A percentile compares a stretch with the other conserved stretches of the same genome.
Conservation (phyloP, 1,140 invertebrate species). For the Manduca sexta region DNA sequence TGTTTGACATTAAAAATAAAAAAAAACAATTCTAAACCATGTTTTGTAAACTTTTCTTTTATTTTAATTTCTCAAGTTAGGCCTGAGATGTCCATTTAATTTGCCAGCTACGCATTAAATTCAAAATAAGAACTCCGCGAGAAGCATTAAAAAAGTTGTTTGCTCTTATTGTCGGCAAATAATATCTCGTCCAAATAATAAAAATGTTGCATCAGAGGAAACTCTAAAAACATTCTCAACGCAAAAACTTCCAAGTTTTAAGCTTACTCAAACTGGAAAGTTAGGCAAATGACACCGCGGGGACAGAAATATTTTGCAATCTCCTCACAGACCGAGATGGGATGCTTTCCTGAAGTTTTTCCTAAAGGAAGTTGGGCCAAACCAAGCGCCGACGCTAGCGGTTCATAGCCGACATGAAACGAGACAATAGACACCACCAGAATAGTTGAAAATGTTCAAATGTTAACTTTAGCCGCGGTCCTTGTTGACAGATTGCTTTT, state of each 20-base stretch:
- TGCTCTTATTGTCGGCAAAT: constrained; percentile 6
- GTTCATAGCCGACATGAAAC: constrained; percentile 22
- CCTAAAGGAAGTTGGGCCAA: constrained; percentile 29
- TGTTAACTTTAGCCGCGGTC: constrained; percentile 23
- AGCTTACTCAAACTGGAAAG: constrained; percentile 50
- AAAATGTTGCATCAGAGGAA: constrained; percentile 24
- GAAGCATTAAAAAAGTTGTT: constrained; percentile 6
- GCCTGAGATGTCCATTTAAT: no score
- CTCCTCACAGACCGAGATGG: constrained; percentile 37
- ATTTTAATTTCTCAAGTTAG: no score
- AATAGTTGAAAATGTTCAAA: constrained; percentile 22
- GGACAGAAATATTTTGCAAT: constrained; percentile 55
- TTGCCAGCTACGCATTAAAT: no score
- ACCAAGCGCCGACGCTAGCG: constrained; percentile 17
- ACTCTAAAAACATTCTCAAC: constrained; percentile 23
- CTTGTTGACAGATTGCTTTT: constrained; percentile 10
- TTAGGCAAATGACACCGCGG: constrained; percentile 54
- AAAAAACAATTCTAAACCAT: no score
- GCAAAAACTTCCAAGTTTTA: constrained; percentile 45
- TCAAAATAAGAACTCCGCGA: no score
- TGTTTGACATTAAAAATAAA: no score
- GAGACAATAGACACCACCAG: constrained; percentile 27
- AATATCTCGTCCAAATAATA: constrained; percentile 19
- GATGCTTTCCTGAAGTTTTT: constrained; percentile 39
- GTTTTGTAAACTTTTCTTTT: no score